Base-by-base conservation (phyloP, 1,140 invertebrate species). In the Brachionus koreanus region DNA sequence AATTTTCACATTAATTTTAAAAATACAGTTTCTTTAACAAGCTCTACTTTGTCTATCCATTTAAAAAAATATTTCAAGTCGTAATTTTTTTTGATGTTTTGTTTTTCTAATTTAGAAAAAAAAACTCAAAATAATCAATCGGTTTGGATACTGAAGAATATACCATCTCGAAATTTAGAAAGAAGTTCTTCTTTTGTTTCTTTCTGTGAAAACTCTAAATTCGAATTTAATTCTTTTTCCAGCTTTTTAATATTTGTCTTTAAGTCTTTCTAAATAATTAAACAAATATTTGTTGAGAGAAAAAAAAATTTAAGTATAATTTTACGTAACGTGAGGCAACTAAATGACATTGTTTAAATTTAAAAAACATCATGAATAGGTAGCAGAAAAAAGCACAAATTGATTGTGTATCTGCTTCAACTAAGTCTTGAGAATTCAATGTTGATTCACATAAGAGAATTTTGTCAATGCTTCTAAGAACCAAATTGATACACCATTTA, bases 351-450 rank as follows among this genome's bases (percentile, higher is more conserved):
- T 88, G 87, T 57, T 86, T 83, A 46, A 85, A 87, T 83, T 87
- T 88, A 83, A 85, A 88, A 12, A 86, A 86, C 65, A 87, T 84
- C 87, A 88, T 87, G 67, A 88, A 86, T 84, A 88, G 87, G 75
- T 84, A 86, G 35, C 85, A 84, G 75, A 87, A 87, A 82, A 87
- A 88, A 16, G 86, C 83, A 84, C 86, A 85, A 57, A 87, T 85
- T n/a, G 87, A 85, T 4, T 77, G 74, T 37, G 52, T 43, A 25
- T 72, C 83, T 84, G 87, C 87, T 84, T 87, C 86, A 29, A 86
- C 86, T 39, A 88, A 83, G 83, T 88, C 87, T 61, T 87, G 86
- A 7, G 87, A 87, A 82, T 86, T 84, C 85, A 87, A 87, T 23
- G 86, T 86, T 46, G 85, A 87, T 29, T 87, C 85, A 77, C 84